Base-by-base conservation (phyloP, 2,888 invertebrate species). In the Eulithis testata region DNA sequence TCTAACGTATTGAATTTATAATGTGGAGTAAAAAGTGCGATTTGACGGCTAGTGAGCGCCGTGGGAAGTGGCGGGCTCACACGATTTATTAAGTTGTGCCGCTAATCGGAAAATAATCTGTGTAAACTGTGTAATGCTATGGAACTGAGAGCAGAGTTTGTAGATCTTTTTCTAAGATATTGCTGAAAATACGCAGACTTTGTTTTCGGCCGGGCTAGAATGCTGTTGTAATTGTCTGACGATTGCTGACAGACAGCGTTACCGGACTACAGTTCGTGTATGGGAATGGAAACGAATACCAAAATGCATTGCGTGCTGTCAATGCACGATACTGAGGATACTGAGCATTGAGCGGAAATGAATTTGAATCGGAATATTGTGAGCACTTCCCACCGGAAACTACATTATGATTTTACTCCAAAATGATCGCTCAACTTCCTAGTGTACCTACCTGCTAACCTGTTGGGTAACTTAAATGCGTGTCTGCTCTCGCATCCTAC, bases 361-460 rank as follows among this genome's bases (percentile, higher is more conserved):
- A 82, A 90, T 91, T 91, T 90, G 78, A 91, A 91, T 92, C 80
- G 76, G 76, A 88, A 87, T 86, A 89, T 88, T 86, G 90, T 68
- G 71, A 80, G 83, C 84, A 85, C 82, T 91, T 90, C 92, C 91
- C 84, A 77, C 79, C 90, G 91, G 91, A 91, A 90, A 74, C 85
- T 82, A 82, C 79, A 75, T 73, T 68, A 63, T 63, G 62, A 63
- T 63, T 55, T 59, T 59, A 64, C 64, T 14, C 51, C 51, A 64
- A 59, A 68, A 44, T 61, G 14, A 55, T 61, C 40, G 51, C 50
- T 63, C 51, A 58, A 54, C 61, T 54, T 58, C 49, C 44, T 65
- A 27, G 56, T 56, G 44, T 8, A 12, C 50, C 49, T 8, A 12
- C 50, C 49, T 21, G 43, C 43, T 11, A 3, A 31, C 31, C 31